phyloP scores from a whole-genome alignment of 2,113 vertebrate genomes.

The Panurus biarmicus region DNA sequence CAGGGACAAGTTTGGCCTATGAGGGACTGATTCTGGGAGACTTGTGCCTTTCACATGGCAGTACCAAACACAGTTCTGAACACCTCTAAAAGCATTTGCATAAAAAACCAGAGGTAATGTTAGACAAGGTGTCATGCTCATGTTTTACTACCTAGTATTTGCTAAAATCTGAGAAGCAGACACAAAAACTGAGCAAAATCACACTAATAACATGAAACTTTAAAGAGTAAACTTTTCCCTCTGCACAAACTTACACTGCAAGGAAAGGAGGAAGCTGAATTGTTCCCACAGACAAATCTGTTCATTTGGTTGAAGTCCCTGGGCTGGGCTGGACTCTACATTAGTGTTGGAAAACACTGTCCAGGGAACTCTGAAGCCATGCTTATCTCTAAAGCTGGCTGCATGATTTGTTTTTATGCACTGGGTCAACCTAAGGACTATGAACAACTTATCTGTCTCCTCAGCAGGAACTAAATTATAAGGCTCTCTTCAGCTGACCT shows the following conservation, averaged over 20 bases:
- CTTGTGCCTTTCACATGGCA: too few species aligned
- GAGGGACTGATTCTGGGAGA: not conserved
- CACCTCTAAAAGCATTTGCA: not conserved
- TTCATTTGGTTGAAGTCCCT: not conserved
- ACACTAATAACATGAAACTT: not conserved
- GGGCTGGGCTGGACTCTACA: not conserved
- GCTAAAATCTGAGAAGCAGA: not conserved
- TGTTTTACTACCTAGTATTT: not conserved
- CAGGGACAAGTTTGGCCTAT: not conserved
- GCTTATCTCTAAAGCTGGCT: slow-evolving; percentile 22
- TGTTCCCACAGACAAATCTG: not conserved
- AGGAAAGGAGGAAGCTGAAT: not conserved
- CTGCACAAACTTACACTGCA: not conserved
- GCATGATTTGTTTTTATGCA: slow-evolving; percentile 4
- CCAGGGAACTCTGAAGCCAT: not conserved
- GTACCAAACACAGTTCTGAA: not conserved
- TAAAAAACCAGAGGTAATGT: not conserved
- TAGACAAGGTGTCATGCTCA: not conserved
- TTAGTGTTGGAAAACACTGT: slow-evolving; percentile 2
- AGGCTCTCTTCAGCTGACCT: not conserved
- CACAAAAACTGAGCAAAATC: not conserved
- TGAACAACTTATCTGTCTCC: not conserved
- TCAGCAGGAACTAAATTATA: not conserved
- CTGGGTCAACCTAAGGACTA: not conserved
- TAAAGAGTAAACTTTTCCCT: not conserved